Evolutionary conservation across 2,113 vertebrate species (phyloP).

Genomic region (Suncus etruscus): DNA sequence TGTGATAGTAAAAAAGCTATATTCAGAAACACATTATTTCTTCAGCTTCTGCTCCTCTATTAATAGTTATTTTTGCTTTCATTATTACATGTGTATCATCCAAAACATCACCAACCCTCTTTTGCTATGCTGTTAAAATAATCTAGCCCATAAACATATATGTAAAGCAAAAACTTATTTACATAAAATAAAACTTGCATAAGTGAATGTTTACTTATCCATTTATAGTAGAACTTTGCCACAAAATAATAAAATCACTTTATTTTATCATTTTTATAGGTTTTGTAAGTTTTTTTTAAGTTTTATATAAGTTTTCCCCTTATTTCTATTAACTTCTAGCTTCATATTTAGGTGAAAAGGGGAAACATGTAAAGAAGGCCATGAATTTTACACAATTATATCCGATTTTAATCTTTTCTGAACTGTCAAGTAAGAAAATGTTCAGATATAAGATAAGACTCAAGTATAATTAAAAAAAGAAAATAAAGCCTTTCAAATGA

Average conservation of each 20-base stretch:
- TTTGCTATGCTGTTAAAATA: background rate
- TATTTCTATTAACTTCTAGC: background rate
- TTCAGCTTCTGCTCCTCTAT: background rate
- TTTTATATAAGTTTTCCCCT: background rate
- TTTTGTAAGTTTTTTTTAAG: background rate
- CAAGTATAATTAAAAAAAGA: constrained; percentile 78
- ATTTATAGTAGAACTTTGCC: too few relatives aligned
- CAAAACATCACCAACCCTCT: background rate
- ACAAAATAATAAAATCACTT: too few relatives aligned
- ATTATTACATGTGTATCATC: background rate
- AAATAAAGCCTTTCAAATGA: constrained; percentile 79
- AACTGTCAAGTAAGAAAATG: constrained; percentile 67
- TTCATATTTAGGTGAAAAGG: background rate
- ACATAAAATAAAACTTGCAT: background rate
- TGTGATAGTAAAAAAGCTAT: background rate
- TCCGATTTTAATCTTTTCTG: constrained; percentile 67
- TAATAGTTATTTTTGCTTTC: background rate
- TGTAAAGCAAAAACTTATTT: background rate
- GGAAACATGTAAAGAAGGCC: constrained; percentile 43
- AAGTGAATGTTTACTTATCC: background rate
- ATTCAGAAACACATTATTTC: background rate
- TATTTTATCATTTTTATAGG: background rate
- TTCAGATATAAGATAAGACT: constrained; percentile 74
- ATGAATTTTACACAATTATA: background rate
- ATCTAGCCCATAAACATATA: background rate